Base-by-base conservation (phyloP, 2,113 vertebrate genomes). In the Neogale vison region DNA sequence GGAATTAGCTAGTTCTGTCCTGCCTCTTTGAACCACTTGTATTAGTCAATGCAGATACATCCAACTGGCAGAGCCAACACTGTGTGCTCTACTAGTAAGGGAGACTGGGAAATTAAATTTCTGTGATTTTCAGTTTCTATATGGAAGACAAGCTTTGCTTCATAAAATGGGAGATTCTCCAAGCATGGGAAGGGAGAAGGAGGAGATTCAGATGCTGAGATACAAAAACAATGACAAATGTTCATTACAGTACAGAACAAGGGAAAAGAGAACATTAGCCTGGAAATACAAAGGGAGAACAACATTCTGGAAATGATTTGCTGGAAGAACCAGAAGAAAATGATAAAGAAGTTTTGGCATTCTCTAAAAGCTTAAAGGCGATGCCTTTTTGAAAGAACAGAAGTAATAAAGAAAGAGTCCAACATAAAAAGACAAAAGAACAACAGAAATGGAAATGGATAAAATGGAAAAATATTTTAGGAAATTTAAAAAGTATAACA, bases 271-370 rank as follows among this genome's bases (percentile, higher is more conserved):
- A 88, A 59, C 26, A 50, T 83, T n/a, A 57, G 79, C 42, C 61
- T 57, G 18, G 36, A 86, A 31, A 26, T 50, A 61, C 47, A 85
- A 87, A 90, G 21, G 14, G 55, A 50, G 9, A 91, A 24, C 3
- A n/a, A 34, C 3, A 8, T 74, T 87, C 63, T 81, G 23, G 45
- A 90, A 77, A 71, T 82, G 20, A 88, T 84, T 91, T 59, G 8
- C 47, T 74, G 31, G 61, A 74, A 71, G 47, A 95, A 57, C 1
- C 50, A 81, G 71, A 84, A 96, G 77, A 95, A 96, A 95, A 90
- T 42, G 39, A 59, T 63, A 88, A 84, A 39, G 45, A 80, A 90
- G 15, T 36, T 59, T 79, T 29, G 36, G 26, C 23, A 83, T 55
- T 84, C 69, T 95, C 82, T 84, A 76, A 74, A 90, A 90, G 34